These are phyloP conservation scores for Gadus chalcogrammus DNA, from an alignment of 2,113 vertebrate species.

Conservation along the genomic window DNA sequence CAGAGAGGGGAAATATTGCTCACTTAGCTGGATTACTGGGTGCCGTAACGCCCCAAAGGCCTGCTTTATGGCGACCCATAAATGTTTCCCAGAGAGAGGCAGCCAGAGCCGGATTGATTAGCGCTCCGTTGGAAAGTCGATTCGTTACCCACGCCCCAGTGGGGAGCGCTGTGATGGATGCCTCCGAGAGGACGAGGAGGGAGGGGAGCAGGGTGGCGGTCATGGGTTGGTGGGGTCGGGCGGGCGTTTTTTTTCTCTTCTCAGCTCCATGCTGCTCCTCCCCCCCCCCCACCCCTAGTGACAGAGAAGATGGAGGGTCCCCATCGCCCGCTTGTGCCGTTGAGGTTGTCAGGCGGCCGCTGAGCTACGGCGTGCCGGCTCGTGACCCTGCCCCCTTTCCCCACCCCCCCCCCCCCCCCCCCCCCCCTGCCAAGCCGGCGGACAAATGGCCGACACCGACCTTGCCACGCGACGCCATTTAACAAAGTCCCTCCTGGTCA, in stretches of 20 bases:
- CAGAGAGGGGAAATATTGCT: constrained; percentile 80
- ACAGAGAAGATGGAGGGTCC: constrained; percentile 65
- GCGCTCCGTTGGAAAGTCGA: constrained; percentile 70
- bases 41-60: constrained; percentile 80
- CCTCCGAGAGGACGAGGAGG: constrained; percentile 56
- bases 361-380: constrained; percentile 55
- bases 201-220: constrained; percentile 36
- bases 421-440: constrained; percentile 47
- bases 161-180: constrained; percentile 70
- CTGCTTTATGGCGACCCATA: constrained; percentile 81
- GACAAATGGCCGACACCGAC: constrained; percentile 66
- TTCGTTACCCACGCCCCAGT: constrained; percentile 69
- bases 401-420: constrained; percentile 41
- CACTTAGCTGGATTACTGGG: constrained; percentile 81
- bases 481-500: constrained; percentile 53
- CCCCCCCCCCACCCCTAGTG: constrained; percentile 46
- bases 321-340: constrained; percentile 50
- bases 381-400: constrained; percentile 48
- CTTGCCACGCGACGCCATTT: constrained; percentile 68
- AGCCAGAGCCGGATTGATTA: constrained; percentile 77
- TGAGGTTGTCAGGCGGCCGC: constrained; percentile 63
- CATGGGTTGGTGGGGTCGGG: not conserved
- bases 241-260: constrained; percentile 31
- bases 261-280: constrained; percentile 53
- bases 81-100: constrained; percentile 79